Percentiles rank a stretch among this genome's conserved stretches.
phyloP scores from a whole-genome alignment of 1,140 invertebrate species.

The Eupristina koningsbergeri region DNA sequence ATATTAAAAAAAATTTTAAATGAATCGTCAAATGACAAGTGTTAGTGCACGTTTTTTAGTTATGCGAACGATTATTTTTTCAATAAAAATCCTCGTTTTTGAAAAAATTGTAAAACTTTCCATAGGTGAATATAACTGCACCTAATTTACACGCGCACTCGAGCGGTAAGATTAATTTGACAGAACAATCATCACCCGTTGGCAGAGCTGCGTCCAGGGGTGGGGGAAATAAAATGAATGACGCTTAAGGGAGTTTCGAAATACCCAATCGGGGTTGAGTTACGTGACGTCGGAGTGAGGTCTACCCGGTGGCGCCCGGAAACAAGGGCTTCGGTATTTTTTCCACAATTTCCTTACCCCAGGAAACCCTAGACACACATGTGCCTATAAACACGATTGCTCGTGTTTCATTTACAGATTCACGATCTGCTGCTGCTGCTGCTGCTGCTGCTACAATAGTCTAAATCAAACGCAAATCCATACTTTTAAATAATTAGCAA shows the following conservation, averaged over 20 bases:
- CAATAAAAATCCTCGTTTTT: no score
- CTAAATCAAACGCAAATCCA: no score
- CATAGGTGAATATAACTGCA: neutral
- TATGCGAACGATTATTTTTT: no score
- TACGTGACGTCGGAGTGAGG: neutral
- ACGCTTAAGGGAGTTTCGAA: neutral
- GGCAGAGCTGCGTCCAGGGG: neutral
- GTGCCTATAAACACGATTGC: neutral
- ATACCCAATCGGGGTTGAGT: slow-evolving; percentile 30
- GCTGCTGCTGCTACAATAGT: no score
- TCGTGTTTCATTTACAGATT: neutral
- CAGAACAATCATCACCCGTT: neutral
- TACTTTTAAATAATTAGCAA: neutral
- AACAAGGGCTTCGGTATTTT: neutral
- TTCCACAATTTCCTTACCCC: neutral
- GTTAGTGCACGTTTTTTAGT: no score
- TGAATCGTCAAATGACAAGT: no score
- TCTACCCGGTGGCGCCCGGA: neutral
- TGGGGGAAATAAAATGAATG: neutral
- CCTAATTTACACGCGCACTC: neutral
- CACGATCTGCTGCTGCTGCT: neutral
- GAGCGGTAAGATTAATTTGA: neutral
- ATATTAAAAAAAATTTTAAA: no score
- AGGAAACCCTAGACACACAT: neutral
- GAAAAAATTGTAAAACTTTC: neutral